These are phyloP conservation scores for Gephyroberyx darwinii DNA, from an alignment of 2,797 vertebrate genomes.

Conservation along the genomic window DNA sequence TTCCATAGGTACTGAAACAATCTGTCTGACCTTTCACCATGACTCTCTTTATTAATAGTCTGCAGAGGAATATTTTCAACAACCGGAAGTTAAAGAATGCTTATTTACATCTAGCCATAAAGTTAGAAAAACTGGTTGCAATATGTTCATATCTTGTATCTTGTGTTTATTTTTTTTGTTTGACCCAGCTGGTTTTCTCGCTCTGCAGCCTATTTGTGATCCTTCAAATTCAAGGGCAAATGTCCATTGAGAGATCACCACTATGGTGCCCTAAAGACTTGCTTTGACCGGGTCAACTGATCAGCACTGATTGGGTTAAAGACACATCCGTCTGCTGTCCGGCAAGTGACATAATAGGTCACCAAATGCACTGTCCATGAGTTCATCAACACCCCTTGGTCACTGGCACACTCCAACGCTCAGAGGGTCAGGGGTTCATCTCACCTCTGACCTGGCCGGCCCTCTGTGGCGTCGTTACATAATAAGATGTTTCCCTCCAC, in stretches of 20 bases:
- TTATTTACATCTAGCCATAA: neutral
- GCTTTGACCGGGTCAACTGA: conserved; percentile 56
- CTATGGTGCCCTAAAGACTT: neutral
- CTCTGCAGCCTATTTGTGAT: neutral
- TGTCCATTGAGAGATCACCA: neutral
- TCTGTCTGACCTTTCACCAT: conserved; percentile 7
- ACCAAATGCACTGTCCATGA: conserved; percentile 70
- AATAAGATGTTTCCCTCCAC: conserved; percentile 65
- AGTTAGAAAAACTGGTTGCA: neutral
- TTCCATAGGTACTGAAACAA: conserved; percentile 39
- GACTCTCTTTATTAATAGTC: neutral
- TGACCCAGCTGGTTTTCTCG: neutral
- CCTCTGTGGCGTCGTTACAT: conserved; percentile 65
- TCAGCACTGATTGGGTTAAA: conserved; percentile 57
- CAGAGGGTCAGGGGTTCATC: conserved; percentile 57
- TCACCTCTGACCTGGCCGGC: conserved; percentile 73
- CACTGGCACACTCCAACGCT: conserved; percentile 66
- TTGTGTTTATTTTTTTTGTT: neutral
- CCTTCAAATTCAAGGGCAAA: neutral
- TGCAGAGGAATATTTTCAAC: neutral
- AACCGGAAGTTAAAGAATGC: neutral
- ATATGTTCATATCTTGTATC: neutral
- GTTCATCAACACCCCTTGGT: conserved; percentile 75
- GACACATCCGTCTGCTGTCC: conserved; percentile 60
- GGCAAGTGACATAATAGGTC: conserved; percentile 68